Evolutionary conservation across 2,888 invertebrate genomes (phyloP), one percentile per base, ranked within the genome.

Genomic region (Aplocera efformata): DNA sequence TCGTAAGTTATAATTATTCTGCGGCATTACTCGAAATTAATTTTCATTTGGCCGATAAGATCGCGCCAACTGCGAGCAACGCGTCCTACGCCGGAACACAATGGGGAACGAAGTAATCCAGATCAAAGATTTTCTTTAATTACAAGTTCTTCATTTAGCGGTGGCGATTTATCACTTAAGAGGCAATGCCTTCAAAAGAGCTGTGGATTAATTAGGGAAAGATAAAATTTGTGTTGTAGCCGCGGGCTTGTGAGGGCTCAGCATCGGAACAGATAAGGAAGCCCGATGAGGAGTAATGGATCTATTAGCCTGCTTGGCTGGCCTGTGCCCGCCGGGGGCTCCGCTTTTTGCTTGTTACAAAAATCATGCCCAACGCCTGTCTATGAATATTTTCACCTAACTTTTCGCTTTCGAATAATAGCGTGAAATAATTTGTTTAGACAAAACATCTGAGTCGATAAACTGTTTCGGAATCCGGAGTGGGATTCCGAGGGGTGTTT

Each of bases 221-320:
- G 81, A 85, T 82, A 82, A 83, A 83, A 85, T 82, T 83, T 78
- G 72, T 75, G 72, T 78, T 77, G 76, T 72, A 72, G 72, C 78
- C 70, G 58, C 64, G 67, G 72, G 76, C 65, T 72, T 63, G 74
- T 64, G 79, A 76, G 77, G 80, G 80, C 70, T 78, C 64, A n/a
- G n/a, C n/a, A n/a, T n/a, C n/a, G 36, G 63, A 62, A 66, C 68
- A 76, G 82, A 84, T 85, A 83, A 84, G 73, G 62, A 58, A 59
- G 53, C 57, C 61, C 77, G 70, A 78, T 79, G 75, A 72, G 74
- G 63, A 76, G 71, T 74, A 80, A 81, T 80, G 72, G 76, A 70
- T 75, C 74, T 77, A 77, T 76, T 79, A 81, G 71, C 65, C 65
- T 63, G 63, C 58, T 64, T 58, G 59, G 44, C 44, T 60, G 53